These are phyloP conservation scores for Antheraea mylitta DNA, from an alignment of 1,140 invertebrate genomes.

Conservation along the genomic window DNA sequence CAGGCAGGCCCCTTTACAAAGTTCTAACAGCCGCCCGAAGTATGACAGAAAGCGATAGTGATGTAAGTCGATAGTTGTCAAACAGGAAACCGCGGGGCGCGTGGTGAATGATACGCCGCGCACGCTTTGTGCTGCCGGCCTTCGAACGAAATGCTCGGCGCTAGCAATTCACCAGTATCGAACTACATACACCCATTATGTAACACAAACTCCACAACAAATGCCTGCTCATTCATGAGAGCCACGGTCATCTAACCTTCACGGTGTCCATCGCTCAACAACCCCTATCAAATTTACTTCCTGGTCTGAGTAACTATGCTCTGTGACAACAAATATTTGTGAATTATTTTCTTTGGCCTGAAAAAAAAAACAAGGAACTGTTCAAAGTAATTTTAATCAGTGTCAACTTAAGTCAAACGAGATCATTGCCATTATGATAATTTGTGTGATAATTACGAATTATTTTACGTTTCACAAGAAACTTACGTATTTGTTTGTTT, in stretches of 20 bases:
- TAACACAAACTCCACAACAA: conserved; percentile 62
- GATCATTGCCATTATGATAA: conserved; percentile 63
- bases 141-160: conserved; percentile 69
- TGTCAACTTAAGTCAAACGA: conserved; percentile 46
- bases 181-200: conserved; percentile 66
- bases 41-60: conserved; percentile 76
- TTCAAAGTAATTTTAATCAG: conserved; percentile 49
- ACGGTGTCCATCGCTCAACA: conserved; percentile 20
- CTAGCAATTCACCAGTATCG: conserved; percentile 42
- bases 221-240: conserved; percentile 69
- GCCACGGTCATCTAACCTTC: conserved; percentile 43
- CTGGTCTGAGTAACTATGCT: conserved; percentile 16
- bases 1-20: conserved; percentile 67
- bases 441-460: conserved; percentile 31
- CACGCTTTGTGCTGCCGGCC: conserved; percentile 67
- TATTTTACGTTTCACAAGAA: conserved; percentile 22
- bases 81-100: conserved; percentile 74
- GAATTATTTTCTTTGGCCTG: conserved; percentile 66
- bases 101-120: conserved; percentile 65
- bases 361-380: conserved; percentile 56
- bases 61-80: conserved; percentile 76
- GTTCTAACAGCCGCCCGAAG: conserved; percentile 67
- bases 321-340: background rate
- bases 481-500: conserved; percentile 17
- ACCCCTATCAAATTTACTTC: conserved; percentile 12